These are phyloP conservation scores for Synanthedon vespiformis DNA, from an alignment of 2,888 invertebrate species.

Conservation along the genomic window DNA sequence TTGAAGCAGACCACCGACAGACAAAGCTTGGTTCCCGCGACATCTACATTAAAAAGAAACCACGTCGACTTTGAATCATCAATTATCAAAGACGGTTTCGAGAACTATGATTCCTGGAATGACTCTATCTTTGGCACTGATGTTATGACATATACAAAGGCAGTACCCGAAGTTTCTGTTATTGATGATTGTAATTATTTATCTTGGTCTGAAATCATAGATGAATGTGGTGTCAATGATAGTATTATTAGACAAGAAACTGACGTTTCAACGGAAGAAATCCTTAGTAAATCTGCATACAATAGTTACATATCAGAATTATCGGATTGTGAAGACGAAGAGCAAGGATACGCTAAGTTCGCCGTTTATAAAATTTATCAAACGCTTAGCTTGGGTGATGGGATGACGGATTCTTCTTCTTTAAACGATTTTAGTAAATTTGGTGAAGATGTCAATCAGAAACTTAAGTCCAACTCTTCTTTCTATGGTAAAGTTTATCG, in stretches of 20 bases:
- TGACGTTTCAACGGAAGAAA: conserved; percentile 7
- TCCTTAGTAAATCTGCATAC: conserved; percentile 36
- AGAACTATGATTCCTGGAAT: conserved; percentile 38
- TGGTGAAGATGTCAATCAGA: conserved; percentile 3
- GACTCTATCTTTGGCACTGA: conserved; percentile 48
- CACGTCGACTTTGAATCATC: conserved; percentile 30
- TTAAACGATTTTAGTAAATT: conserved; percentile 29
- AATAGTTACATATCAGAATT: conserved; percentile 20
- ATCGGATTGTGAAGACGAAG: conserved; percentile 25
- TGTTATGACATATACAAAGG: conserved; percentile 15
- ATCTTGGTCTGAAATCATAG: conserved; percentile 50
- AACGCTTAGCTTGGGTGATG: conserved; percentile 30
- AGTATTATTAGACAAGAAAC: neutral
- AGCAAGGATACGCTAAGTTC: conserved; percentile 42
- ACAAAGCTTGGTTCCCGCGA: conserved; percentile 18
- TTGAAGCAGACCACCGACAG: conserved; percentile 19
- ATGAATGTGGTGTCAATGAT: conserved; percentile 13
- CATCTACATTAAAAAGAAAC: conserved; percentile 40
- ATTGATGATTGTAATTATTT: conserved; percentile 3
- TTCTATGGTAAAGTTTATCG: conserved; percentile 37
- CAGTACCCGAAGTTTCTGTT: conserved; percentile 3
- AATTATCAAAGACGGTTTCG: conserved; percentile 22
- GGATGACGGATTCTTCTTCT: conserved; percentile 50
- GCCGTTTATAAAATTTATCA: conserved; percentile 47
- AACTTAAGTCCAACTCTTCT: conserved; percentile 14